Percentiles rank a stretch among this genome's conserved stretches.
phyloP scores from a whole-genome alignment of 1,140 invertebrate species.

The Cotesia glomerata region DNA sequence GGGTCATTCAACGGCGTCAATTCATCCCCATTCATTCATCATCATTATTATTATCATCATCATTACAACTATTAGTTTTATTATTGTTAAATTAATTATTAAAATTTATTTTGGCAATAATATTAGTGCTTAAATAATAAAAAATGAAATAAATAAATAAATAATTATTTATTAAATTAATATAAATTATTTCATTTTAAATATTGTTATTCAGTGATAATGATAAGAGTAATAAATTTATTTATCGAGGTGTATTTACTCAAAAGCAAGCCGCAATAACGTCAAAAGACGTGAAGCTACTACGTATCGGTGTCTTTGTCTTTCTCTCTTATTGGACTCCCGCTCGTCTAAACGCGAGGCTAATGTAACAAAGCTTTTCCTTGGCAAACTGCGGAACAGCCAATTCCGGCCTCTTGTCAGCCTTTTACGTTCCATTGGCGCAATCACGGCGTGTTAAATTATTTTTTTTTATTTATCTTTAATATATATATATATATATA shows the following conservation, averaged over 20 bases:
- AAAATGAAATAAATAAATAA: too few relatives aligned
- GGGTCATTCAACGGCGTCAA: constrained; percentile 12
- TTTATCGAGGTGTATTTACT: too few relatives aligned
- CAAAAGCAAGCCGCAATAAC: neutral
- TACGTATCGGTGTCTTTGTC: constrained; percentile 8
- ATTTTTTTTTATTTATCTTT: neutral
- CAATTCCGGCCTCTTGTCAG: constrained; percentile 26
- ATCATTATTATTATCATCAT: neutral
- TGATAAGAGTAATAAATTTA: too few relatives aligned
- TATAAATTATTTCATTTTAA: too few relatives aligned
- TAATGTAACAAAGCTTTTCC: constrained; percentile 31
- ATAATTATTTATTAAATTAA: too few relatives aligned
- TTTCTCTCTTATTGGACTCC: neutral
- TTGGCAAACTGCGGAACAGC: constrained; percentile 25
- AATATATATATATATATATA: too few relatives aligned
- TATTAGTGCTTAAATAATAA: too few relatives aligned
- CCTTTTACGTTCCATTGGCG: constrained; percentile 31
- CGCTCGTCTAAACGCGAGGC: constrained; percentile 20
- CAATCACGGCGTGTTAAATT: constrained; percentile 25
- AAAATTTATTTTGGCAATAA: too few relatives aligned
- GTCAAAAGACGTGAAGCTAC: constrained; percentile 2
- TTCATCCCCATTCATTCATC: constrained; percentile 6
- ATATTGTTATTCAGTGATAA: too few relatives aligned
- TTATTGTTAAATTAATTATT: too few relatives aligned
- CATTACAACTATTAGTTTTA: too few relatives aligned